phyloP scores from a whole-genome alignment of 1,140 invertebrate species.

The Macrosteles quadrilineatus region DNA sequence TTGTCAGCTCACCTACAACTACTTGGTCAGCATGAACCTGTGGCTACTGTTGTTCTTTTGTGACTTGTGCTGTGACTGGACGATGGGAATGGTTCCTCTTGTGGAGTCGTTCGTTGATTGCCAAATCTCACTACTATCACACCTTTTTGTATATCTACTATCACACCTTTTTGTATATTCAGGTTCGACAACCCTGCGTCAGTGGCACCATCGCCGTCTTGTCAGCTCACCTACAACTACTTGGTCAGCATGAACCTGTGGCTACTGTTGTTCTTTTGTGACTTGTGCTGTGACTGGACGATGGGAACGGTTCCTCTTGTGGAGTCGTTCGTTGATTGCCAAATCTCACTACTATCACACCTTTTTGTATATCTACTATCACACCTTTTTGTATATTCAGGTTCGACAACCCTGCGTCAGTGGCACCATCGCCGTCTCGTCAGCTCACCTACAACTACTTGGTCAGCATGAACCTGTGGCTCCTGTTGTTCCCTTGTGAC shows the following conservation, averaged over 20 bases:
- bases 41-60: slow-evolving; percentile 89
- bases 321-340: slow-evolving; percentile 71
- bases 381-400: slow-evolving; percentile 50
- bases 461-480: slow-evolving; percentile 86
- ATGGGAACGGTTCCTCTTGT: slow-evolving; percentile 89
- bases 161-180: slow-evolving; percentile 60
- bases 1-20: slow-evolving; percentile 91
- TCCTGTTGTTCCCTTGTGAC: slow-evolving; percentile 84
- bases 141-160: too few relatives aligned
- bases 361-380: too few relatives aligned
- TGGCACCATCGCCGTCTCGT: slow-evolving; percentile 71
- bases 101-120: slow-evolving; percentile 76
- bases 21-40: slow-evolving; percentile 86
- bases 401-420: slow-evolving; percentile 92
- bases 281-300: slow-evolving; percentile 57
- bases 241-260: slow-evolving; percentile 88
- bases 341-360: slow-evolving; percentile 91
- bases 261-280: slow-evolving; percentile 84
- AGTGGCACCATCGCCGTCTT: slow-evolving; percentile 69
- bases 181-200: slow-evolving; percentile 94
- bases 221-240: slow-evolving; percentile 93
- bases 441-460: slow-evolving; percentile 95
- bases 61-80: slow-evolving; percentile 59
- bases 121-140: slow-evolving; percentile 88
- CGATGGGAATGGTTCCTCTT: slow-evolving; percentile 80